These are phyloP conservation scores for honey bee (Apis mellifera) DNA, from an alignment of 1,140 invertebrate species.

Conservation along the genomic window DNA sequence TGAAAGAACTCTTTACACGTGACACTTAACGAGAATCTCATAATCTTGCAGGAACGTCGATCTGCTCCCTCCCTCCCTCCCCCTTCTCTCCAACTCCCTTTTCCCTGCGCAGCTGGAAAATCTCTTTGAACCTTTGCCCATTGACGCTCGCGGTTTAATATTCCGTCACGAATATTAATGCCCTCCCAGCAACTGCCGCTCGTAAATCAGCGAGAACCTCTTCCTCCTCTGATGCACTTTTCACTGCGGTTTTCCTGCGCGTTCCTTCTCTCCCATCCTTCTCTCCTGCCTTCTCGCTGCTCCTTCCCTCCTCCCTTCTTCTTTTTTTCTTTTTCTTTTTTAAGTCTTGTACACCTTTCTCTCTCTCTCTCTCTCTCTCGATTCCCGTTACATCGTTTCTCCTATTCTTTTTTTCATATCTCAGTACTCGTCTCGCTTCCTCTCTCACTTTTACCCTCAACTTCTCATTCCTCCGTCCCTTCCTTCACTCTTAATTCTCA, in stretches of 20 bases:
- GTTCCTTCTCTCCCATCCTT: not conserved
- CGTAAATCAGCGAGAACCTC: conserved; percentile 64
- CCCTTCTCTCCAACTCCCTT: conserved; percentile 20
- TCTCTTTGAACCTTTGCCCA: conserved; percentile 65
- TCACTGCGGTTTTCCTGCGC: conserved; percentile 56
- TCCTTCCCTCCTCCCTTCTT: not conserved
- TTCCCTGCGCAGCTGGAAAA: conserved; percentile 44
- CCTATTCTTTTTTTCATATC: not conserved
- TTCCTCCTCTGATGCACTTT: conserved; percentile 60
- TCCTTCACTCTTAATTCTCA: not conserved
- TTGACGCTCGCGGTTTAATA: conserved; percentile 68
- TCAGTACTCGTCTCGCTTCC: too few species aligned
- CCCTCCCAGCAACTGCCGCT: conserved; percentile 59
- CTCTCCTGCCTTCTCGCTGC: too few species aligned
- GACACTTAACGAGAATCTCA: conserved; percentile 69
- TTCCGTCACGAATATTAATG: conserved; percentile 69
- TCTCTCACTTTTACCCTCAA: not conserved
- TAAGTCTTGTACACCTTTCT: too few species aligned
- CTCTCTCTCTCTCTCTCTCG: too few species aligned
- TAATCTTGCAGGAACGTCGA: conserved; percentile 59
- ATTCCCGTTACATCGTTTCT: too few species aligned
- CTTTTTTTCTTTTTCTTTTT: not conserved
- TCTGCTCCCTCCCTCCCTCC: conserved; percentile 49
- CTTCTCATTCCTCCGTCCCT: too few species aligned
- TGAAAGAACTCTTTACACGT: conserved; percentile 67